These are phyloP conservation scores for Tenthredo mesomela DNA, from an alignment of 2,888 invertebrate genomes.

Conservation along the genomic window DNA sequence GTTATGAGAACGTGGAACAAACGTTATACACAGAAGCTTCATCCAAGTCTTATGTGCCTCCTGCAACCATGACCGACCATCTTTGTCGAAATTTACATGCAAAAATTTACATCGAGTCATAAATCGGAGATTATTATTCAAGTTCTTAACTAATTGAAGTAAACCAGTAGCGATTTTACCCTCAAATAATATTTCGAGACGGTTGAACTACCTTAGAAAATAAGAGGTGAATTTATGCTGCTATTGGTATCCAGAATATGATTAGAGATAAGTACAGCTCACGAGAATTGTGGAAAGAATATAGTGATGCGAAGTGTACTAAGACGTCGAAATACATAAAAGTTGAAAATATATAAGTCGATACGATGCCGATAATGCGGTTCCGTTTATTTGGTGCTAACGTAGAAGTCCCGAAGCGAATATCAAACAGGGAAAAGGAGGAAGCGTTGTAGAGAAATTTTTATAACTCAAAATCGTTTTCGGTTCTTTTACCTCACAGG, in stretches of 20 bases:
- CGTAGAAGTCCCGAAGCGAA: not conserved
- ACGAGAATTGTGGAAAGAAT: not conserved
- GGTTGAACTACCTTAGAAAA: not conserved
- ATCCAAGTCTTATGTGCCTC: not conserved
- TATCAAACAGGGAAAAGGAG: conserved; percentile 24
- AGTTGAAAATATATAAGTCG: not conserved
- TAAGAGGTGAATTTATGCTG: not conserved
- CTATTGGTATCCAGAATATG: not conserved
- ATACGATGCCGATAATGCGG: conserved; percentile 32
- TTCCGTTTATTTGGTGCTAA: conserved; percentile 44
- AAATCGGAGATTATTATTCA: not conserved
- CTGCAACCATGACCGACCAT: not conserved
- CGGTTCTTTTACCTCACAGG: conserved; percentile 27
- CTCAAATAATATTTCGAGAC: not conserved
- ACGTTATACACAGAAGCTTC: conserved; percentile 12
- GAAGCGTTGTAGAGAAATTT: conserved; percentile 12
- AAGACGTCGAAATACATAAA: conserved; percentile 17
- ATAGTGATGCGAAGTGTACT: not conserved
- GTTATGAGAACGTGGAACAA: not conserved
- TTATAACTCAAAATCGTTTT: conserved; percentile 38
- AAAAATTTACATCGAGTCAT: not conserved
- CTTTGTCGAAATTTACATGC: not conserved
- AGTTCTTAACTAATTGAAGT: not conserved
- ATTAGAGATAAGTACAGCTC: not conserved
- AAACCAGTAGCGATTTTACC: not conserved